phyloP scores from a whole-genome alignment of 1,140 invertebrate species.

The Gonioctena quinquepunctata region DNA sequence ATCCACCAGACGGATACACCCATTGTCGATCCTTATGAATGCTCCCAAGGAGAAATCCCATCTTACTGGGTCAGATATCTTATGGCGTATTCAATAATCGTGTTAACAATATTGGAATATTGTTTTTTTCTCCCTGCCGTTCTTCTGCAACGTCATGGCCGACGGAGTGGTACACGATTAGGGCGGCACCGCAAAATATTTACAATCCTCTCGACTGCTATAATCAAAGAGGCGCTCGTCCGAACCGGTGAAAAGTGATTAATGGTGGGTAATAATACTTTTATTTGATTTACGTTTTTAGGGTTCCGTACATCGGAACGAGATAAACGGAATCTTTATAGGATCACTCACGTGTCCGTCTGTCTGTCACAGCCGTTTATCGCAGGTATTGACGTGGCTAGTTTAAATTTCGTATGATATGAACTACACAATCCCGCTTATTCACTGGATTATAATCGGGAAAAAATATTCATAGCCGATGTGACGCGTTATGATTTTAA shows the following conservation, averaged over 20 bases:
- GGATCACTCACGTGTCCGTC: no score
- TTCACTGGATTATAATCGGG: no score
- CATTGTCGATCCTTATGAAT: not conserved
- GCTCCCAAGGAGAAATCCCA: not conserved
- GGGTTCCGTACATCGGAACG: no score
- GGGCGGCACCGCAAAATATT: slow-evolving; percentile 23
- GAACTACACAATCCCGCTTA: no score
- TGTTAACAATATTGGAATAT: slow-evolving; percentile 19
- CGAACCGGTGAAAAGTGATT: slow-evolving; percentile 20
- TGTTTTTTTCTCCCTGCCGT: not conserved
- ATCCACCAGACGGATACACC: not conserved
- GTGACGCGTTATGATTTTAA: no score
- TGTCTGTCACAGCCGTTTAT: no score
- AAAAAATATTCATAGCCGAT: no score
- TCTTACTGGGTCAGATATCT: not conserved
- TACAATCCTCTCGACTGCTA: slow-evolving; percentile 15
- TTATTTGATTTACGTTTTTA: not conserved
- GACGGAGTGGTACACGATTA: slow-evolving; percentile 18
- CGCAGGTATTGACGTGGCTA: no score
- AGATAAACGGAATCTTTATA: no score
- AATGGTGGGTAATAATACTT: slow-evolving; percentile 21
- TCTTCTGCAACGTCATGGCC: not conserved
- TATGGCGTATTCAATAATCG: slow-evolving; percentile 7
- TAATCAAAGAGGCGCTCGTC: slow-evolving; percentile 18
- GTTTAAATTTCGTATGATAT: no score